A percentile compares a stretch with the other conserved stretches of the same genome.
Conservation (phyloP, 2,113 vertebrate genomes). For the Verasper variegatus region DNA sequence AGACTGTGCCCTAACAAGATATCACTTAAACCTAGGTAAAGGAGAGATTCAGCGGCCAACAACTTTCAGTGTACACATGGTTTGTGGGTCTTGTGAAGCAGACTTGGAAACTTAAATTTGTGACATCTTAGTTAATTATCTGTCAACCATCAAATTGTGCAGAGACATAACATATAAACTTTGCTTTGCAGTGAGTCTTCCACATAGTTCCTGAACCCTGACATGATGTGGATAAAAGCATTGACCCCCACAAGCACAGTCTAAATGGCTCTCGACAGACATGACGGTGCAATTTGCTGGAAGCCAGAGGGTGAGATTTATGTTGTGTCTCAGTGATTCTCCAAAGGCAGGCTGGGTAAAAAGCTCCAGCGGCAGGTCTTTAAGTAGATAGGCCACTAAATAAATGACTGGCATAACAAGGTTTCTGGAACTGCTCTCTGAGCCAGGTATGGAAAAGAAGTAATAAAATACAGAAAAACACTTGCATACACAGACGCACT, state of each 20-base stretch:
- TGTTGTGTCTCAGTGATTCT: conserved; percentile 63
- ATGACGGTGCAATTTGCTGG: conserved; percentile 45
- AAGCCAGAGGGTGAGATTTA: conserved; percentile 64
- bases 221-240: conserved; percentile 44
- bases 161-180: conserved; percentile 14
- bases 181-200: conserved; percentile 17
- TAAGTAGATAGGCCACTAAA: conserved; percentile 68
- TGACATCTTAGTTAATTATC: no score
- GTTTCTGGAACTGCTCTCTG: conserved; percentile 40
- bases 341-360: conserved; percentile 53
- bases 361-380: conserved; percentile 65
- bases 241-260: conserved; percentile 36
- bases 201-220: conserved; percentile 35
- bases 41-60: no score
- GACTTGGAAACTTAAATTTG: background rate
- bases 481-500: background rate
- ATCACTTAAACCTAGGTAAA: background rate
- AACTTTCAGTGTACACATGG: background rate
- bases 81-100: background rate
- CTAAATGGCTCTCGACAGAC: conserved; percentile 53
- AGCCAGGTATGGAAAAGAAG: conserved; percentile 23
- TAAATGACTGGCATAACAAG: conserved; percentile 60
- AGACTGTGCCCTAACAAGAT: background rate
- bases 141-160: conserved; percentile 9
- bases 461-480: conserved; percentile 34